A percentile compares a stretch with the other conserved stretches of the same genome.
Evolutionary conservation across 1,140 invertebrate genomes (phyloP).

Genomic region (Wiebesia pumilae): DNA sequence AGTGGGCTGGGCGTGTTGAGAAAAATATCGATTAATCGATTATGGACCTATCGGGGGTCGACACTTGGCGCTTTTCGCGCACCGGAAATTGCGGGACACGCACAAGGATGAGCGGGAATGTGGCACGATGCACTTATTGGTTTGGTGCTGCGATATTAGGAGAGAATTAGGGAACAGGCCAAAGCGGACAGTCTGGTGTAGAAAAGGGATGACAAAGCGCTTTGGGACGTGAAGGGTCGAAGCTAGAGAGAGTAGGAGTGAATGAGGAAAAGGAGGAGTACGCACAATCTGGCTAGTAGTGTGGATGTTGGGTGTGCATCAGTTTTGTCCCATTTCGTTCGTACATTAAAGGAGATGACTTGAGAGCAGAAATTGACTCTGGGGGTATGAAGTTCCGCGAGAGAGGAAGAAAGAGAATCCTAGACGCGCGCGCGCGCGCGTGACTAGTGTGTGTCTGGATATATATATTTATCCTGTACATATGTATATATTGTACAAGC

Average conservation of each 20-base stretch:
- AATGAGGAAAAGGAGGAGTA: not conserved
- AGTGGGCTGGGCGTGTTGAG: not conserved
- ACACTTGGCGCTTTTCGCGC: constrained; percentile 25
- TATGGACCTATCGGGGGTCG: not conserved
- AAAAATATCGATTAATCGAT: constrained; percentile 52
- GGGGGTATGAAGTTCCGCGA: not conserved
- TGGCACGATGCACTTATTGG: constrained; percentile 47
- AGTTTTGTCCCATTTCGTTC: constrained; percentile 14
- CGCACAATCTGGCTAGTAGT: not conserved
- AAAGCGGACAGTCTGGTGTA: not conserved
- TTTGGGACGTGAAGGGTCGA: constrained; percentile 37
- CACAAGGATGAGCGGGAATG: constrained; percentile 6
- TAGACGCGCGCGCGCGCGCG: not conserved
- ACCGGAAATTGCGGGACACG: constrained; percentile 46
- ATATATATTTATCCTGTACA: not conserved
- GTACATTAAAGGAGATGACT: constrained; percentile 16
- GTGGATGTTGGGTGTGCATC: not conserved
- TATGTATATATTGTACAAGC: not conserved
- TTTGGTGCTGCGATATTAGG: constrained; percentile 49
- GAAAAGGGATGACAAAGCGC: constrained; percentile 48
- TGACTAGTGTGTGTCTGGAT: not conserved
- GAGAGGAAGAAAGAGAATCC: not conserved
- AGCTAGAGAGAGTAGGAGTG: not conserved
- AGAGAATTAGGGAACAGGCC: constrained; percentile 47
- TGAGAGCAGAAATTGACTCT: constrained; percentile 45